phyloP scores from a whole-genome alignment of 2,888 invertebrate genomes.

The Maniola hyperantus region DNA sequence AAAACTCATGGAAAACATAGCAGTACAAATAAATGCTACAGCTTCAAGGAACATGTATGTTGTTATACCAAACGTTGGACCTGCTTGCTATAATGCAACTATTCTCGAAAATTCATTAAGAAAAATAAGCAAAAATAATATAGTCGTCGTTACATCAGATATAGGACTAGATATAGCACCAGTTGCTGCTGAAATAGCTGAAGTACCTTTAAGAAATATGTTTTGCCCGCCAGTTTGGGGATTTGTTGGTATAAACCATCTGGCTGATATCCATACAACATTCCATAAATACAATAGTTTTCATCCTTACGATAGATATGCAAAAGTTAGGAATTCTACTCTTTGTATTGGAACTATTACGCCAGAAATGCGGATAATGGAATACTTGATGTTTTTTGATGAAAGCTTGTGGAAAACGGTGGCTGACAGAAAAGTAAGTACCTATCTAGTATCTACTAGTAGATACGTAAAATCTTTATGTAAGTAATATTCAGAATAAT shows the following conservation, averaged over 20 bases:
- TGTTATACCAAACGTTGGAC: constrained; percentile 80
- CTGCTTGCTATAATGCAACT: constrained; percentile 83
- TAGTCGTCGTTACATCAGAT: constrained; percentile 83
- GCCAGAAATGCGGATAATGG: constrained; percentile 79
- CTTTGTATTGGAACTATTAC: constrained; percentile 75
- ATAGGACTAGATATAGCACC: constrained; percentile 74
- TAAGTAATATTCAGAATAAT: neutral
- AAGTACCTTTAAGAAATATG: constrained; percentile 73
- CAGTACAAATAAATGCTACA: constrained; percentile 74
- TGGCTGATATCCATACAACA: constrained; percentile 80
- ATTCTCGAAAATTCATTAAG: constrained; percentile 64
- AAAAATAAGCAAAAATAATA: constrained; percentile 68
- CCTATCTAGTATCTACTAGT: no score
- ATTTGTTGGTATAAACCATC: constrained; percentile 80
- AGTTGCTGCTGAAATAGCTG: constrained; percentile 66
- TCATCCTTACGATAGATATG: constrained; percentile 75
- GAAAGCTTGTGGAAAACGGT: constrained; percentile 63
- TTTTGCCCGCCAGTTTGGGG: constrained; percentile 86
- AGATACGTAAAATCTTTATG: no score
- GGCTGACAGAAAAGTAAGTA: constrained; percentile 62
- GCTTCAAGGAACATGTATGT: constrained; percentile 72
- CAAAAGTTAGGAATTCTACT: constrained; percentile 74
- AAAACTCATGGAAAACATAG: constrained; percentile 65
- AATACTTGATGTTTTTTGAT: constrained; percentile 73
- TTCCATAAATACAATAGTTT: constrained; percentile 78